A percentile compares a stretch with the other conserved stretches of the same genome.
Evolutionary conservation across 1,140 invertebrate genomes (phyloP).

Genomic region (Calliopsis andreniformis): DNA sequence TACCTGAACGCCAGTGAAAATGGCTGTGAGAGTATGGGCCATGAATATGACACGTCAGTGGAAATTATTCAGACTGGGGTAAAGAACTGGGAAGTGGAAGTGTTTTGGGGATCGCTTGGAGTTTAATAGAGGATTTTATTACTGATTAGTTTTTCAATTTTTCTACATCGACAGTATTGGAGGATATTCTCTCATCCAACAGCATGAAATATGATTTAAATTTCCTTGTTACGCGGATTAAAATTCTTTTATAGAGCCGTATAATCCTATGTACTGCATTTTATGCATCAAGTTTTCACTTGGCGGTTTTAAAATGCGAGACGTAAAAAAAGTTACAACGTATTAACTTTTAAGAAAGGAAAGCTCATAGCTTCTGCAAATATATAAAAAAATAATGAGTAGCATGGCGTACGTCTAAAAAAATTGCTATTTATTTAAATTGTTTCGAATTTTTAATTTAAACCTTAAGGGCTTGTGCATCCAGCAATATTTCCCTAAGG

Average conservation of each 20-base stretch:
- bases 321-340: constrained; percentile 35
- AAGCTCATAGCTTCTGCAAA: background rate
- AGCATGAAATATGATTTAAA: background rate
- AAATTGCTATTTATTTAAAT: no score
- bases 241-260: constrained; percentile 27
- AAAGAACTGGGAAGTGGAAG: no score
- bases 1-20: background rate
- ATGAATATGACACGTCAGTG: no score
- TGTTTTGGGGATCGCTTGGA: no score
- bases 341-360: background rate
- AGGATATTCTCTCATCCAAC: background rate
- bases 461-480: no score
- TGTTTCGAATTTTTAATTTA: no score
- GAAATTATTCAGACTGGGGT: no score
- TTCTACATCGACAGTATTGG: background rate
- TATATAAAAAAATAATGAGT: background rate
- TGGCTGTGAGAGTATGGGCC: no score
- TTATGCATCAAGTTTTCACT: background rate
- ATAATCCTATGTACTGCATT: constrained; percentile 16
- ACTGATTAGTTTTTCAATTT: no score
- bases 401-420: background rate
- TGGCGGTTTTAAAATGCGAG: background rate
- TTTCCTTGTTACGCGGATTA: constrained; percentile 14
- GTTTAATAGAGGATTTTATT: no score
- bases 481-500: no score